phyloP scores from a whole-genome alignment of 2,113 vertebrate species.

The Perccottus glenii region DNA sequence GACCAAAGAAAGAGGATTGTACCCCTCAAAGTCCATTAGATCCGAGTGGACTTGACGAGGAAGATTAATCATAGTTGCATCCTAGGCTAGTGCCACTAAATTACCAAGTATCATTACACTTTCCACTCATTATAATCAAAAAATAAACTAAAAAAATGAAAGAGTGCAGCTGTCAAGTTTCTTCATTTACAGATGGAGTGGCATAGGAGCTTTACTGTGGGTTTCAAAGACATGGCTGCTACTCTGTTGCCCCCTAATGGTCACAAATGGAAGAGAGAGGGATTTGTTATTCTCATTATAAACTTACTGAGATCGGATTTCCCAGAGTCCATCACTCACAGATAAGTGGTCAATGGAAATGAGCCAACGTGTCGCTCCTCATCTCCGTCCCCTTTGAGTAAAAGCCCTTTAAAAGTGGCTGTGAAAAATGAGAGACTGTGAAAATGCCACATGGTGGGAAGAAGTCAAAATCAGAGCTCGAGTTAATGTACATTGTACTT shows the following conservation, averaged over 20 bases:
- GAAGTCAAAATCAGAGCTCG: constrained; percentile 11
- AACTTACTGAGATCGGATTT: constrained; percentile 71
- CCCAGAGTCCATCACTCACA: constrained; percentile 62
- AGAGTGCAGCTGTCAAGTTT: constrained; percentile 52
- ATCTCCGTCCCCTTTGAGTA: constrained; percentile 52
- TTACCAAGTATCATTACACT: no score
- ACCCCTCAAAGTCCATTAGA: no score
- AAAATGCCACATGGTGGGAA: constrained; percentile 40
- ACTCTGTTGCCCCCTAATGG: constrained; percentile 63
- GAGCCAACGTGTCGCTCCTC: constrained; percentile 70
- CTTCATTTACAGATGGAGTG: constrained; percentile 39
- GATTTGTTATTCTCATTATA: constrained; percentile 71
- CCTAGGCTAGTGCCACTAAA: no score
- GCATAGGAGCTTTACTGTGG: background rate
- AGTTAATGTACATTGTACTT: constrained; percentile 15
- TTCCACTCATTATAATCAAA: no score
- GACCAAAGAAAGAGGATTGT: no score
- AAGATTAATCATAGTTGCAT: no score
- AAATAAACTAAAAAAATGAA: constrained; percentile 15
- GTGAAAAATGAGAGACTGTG: constrained; percentile 53
- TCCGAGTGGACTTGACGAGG: no score
- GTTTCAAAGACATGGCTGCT: constrained; percentile 11
- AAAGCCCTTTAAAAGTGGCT: constrained; percentile 57
- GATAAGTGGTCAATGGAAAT: constrained; percentile 74
- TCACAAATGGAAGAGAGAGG: background rate